Evolutionary conservation across 2,113 vertebrate species (phyloP), one percentile per base, ranked within the genome.

Genomic region (Potamarius usumacintae): DNA sequence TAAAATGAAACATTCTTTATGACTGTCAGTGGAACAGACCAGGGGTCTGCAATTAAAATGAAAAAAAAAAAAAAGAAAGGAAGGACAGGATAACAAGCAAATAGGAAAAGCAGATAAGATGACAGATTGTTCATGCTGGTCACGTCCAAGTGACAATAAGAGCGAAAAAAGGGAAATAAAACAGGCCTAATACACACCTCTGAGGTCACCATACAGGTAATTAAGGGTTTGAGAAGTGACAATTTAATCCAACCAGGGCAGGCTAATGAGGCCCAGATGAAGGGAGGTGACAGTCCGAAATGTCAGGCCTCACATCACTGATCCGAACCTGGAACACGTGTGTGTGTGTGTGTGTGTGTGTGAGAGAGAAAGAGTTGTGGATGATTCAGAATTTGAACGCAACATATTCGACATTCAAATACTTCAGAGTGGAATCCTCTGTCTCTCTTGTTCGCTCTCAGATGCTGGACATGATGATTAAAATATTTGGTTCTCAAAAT

Each of bases 21-120:
- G 83, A 90, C 82, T 27, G 58, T 89, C 7, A 60, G 76, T 88
- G 76, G 89, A 90, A 93, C 90, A 91, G 91, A 92, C 89, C 84
- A 89, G 81, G 34, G 84, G 90, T 89, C 71, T 86, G 82, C 79
- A 74, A 87, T 76, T 74, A 27, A 48, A 87, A 57, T n/a, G 25
- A 25, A 0, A 78, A 42, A 0, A 78, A 42, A 42, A 42, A 42
- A 4, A 42, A 42, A 42, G 34, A 25, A 69, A 42, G 10, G n/a
- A 82, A 74, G 25, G 34, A 20, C 4, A 82, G 83, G 11, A 83
- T 57, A 15, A 69, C 53, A 82, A 85, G 80, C 60, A 76, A 20
- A 84, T 87, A 91, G 79, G 10, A 20, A 74, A 52, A 76, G 55
- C 57, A 27, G 60, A 58, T 6, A 71, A 52, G 71, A 27, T n/a